Conservation (phyloP, 2,113 vertebrate genomes). For the Euleptes europaea region DNA sequence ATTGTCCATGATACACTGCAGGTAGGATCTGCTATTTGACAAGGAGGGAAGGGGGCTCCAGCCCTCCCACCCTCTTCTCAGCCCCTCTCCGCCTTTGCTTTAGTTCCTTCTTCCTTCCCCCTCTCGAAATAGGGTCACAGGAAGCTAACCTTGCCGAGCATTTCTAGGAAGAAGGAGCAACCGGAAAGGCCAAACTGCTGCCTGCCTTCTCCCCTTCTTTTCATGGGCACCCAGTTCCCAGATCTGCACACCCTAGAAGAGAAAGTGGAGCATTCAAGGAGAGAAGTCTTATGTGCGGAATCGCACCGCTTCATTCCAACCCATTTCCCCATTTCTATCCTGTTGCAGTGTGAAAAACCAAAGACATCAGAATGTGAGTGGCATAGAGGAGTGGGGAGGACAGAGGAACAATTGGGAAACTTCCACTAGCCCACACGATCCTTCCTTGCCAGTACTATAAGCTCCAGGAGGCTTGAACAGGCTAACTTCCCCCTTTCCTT, state of each 20-base stretch:
- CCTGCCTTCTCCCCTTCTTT: not conserved
- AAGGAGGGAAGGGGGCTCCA: not conserved
- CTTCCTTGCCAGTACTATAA: too few species aligned
- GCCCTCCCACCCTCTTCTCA: too few species aligned
- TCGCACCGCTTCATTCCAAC: not conserved
- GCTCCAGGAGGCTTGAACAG: too few species aligned
- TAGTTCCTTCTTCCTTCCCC: not conserved
- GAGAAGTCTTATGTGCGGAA: not conserved
- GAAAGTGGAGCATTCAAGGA: not conserved
- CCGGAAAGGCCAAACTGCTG: not conserved
- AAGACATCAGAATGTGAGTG: too few species aligned
- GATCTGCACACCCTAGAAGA: not conserved
- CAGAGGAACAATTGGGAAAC: too few species aligned
- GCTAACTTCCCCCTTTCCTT: too few species aligned
- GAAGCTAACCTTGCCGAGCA: not conserved
- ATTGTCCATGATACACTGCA: not conserved
- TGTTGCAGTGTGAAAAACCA: not conserved
- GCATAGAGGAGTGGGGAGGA: not conserved
- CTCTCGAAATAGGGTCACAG: not conserved
- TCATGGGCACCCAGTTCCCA: not conserved
- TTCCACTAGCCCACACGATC: too few species aligned
- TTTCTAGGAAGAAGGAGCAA: not conserved
- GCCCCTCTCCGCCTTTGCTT: not conserved
- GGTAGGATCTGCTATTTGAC: not conserved
- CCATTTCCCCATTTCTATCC: not conserved